Percentiles rank a stretch among this genome's conserved stretches.
Evolutionary conservation across 2,113 vertebrate species (phyloP).

Genomic region (Phaethon lepturus): DNA sequence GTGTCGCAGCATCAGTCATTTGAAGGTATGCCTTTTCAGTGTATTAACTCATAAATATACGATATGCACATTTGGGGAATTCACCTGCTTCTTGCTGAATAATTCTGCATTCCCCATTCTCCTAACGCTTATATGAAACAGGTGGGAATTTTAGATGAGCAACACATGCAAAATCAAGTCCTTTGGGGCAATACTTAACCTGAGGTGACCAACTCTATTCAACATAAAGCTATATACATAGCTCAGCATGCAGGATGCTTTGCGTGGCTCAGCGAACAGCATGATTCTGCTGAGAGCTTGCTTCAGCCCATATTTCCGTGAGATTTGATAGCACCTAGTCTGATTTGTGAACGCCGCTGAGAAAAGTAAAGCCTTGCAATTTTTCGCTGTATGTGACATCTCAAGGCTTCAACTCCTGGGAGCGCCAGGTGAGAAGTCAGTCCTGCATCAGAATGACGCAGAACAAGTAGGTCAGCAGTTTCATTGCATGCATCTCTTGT

Average conservation of each 20-base stretch:
- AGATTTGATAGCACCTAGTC: neutral
- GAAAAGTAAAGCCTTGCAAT: neutral
- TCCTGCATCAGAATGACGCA: conserved; percentile 19
- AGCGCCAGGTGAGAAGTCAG: conserved; percentile 25
- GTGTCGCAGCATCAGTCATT: neutral
- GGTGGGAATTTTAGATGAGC: neutral
- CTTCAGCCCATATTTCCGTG: neutral
- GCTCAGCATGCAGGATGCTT: neutral
- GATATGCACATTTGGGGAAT: neutral
- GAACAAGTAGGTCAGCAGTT: conserved; percentile 53
- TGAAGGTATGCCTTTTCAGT: neutral
- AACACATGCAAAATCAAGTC: conserved; percentile 8
- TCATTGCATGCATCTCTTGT: neutral
- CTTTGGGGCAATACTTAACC: neutral
- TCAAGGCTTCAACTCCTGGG: neutral
- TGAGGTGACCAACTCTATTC: neutral
- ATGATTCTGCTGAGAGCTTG: neutral
- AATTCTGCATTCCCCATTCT: neutral
- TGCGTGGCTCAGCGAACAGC: neutral
- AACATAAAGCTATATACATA: neutral
- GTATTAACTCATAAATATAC: neutral
- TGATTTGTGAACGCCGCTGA: neutral
- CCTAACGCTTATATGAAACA: neutral
- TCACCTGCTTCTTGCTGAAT: neutral
- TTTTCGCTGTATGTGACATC: neutral